Evolutionary conservation across 2,888 invertebrate genomes (phyloP).

Genomic region (Lucinisca nassula): DNA sequence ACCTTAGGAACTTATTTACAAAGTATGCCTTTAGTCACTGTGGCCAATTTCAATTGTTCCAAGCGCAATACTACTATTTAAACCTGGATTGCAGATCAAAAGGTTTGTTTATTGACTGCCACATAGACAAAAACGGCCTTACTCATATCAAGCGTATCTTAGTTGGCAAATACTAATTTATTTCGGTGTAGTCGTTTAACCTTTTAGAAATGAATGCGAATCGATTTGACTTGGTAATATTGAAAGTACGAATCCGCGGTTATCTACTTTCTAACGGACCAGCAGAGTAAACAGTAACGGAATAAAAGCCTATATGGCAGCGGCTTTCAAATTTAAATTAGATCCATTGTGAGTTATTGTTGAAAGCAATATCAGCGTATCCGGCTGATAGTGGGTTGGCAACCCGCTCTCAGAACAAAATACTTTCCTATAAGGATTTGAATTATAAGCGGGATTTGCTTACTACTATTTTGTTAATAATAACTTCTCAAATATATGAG

Average conservation of each 20-base stretch:
- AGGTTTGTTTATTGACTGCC: conserved; percentile 50
- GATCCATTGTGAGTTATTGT: conserved; percentile 50
- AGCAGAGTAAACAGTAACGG: conserved; percentile 60
- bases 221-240: conserved; percentile 7
- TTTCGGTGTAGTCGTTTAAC: conserved; percentile 12
- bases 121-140: conserved; percentile 43
- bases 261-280: conserved; percentile 25
- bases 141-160: conserved; percentile 40
- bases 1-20: background rate
- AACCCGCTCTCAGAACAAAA: conserved; percentile 24
- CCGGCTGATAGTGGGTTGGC: conserved; percentile 58
- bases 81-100: conserved; percentile 1
- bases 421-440: background rate
- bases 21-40: background rate
- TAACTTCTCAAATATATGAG: conserved; percentile 26
- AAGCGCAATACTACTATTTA: background rate
- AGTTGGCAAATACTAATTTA: conserved; percentile 46
- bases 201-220: background rate
- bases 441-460: background rate
- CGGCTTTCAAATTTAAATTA: conserved; percentile 65
- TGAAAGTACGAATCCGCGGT: conserved; percentile 28
- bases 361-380: conserved; percentile 43
- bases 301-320: conserved; percentile 47
- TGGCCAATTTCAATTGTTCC: conserved; percentile 8
- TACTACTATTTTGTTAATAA: conserved; percentile 29